A percentile compares a stretch with the other conserved stretches of the same genome.
Evolutionary conservation across 2,888 invertebrate species (phyloP).

Genomic region (Drosophila mimetica): DNA sequence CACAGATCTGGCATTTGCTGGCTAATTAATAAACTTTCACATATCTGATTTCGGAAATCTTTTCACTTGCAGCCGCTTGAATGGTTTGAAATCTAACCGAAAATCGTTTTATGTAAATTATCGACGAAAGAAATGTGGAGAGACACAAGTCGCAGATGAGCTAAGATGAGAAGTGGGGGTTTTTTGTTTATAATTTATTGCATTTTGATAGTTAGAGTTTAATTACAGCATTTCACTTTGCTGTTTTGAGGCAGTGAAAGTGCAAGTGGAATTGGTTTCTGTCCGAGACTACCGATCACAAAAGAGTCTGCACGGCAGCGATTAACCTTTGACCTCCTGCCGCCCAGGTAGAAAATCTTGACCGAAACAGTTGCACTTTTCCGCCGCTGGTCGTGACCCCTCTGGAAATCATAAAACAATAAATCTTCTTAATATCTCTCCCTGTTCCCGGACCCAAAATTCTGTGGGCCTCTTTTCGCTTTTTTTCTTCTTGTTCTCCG

Average conservation of each 20-base stretch:
- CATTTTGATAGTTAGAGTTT: conserved; percentile 72
- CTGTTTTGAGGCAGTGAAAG: conserved; percentile 31
- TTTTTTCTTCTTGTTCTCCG: conserved; percentile 36
- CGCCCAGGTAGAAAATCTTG: conserved; percentile 34
- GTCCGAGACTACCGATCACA: neutral
- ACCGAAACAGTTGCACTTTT: conserved; percentile 47
- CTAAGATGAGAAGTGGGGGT: conserved; percentile 7
- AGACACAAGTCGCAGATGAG: conserved; percentile 13
- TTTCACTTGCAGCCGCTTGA: conserved; percentile 66
- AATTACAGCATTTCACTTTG: conserved; percentile 70
- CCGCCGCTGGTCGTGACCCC: conserved; percentile 32
- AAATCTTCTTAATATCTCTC: conserved; percentile 76
- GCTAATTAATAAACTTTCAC: conserved; percentile 77
- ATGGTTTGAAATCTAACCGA: conserved; percentile 37
- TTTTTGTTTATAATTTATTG: conserved; percentile 48
- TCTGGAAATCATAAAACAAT: conserved; percentile 72
- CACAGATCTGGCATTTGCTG: conserved; percentile 35
- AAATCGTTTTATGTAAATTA: conserved; percentile 73
- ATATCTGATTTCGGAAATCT: conserved; percentile 57
- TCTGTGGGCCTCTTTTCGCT: conserved; percentile 30
- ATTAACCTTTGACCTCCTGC: conserved; percentile 46
- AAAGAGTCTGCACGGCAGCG: conserved; percentile 3
- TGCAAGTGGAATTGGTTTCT: conserved; percentile 22
- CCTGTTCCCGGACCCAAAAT: conserved; percentile 41
- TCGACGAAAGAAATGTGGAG: conserved; percentile 33